Base-by-base conservation (phyloP, 2,113 vertebrate species). In the Setophaga petechia region DNA sequence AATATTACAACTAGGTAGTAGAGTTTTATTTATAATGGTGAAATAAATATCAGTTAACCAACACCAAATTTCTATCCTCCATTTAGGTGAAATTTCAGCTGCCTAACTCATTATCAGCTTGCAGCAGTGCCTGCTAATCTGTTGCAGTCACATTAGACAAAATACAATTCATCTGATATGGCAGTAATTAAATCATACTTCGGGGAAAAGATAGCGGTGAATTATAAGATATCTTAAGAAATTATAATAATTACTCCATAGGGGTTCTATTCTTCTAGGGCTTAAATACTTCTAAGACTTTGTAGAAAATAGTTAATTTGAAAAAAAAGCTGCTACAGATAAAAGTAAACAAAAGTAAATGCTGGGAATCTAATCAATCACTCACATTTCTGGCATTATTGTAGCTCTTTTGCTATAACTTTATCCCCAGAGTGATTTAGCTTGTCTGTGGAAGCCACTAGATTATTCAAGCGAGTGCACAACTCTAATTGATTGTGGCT, bases 121-220 rank as follows among this genome's bases (percentile, higher is more conserved):
- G 75, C 84, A 81, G 92, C 71, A 91, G 68, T 55, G 85, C 83
- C 85, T 84, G 79, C 79, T 96, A 94, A 95, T 91, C 94, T 95
- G 20, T 51, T 90, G 51, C 52, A 90, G 83, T 83, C 58, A 58
- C 43, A 83, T 97, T 94, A 94, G 92, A 87, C 87, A 90, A 97
- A 95, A 94, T 58, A 93, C 92, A 96, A 94, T 68, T 88, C 79
- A 91, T 91, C 25, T 0, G 85, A 89, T 91, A 78, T 27, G 68
- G 61, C 89, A 94, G 87, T 96, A 97, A 97, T 97, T 97, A 97
- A 97, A 93, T 96, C 93, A 90, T 85, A 91, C 93, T 95, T 92
- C 4, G 5, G 87, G 86, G 79, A 93, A 95, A 81, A 96, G 84
- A 95, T 87, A 96, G 94, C 20, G 12, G 84, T 81, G 88, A 95